phyloP scores from a whole-genome alignment of 35 echinoderm and acorn worm genomes.

The Diadema setosum region DNA sequence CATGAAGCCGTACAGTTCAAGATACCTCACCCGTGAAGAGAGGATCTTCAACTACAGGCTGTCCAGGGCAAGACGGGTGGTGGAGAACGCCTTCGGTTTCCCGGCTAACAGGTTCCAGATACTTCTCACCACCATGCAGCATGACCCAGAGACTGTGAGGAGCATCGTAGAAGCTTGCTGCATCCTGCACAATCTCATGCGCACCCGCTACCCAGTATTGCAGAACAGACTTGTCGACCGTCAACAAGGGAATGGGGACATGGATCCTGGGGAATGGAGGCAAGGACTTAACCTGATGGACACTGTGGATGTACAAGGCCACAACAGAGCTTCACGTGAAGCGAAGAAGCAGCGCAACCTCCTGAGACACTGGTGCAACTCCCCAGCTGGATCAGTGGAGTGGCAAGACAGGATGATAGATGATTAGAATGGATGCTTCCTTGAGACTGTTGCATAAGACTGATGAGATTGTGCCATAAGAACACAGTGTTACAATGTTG shows the following conservation, averaged over 20 bases:
- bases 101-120: slow-evolving; percentile 41
- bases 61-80: not conserved
- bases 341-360: not conserved
- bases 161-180: not conserved
- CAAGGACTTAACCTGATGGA: not conserved
- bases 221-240: slow-evolving; percentile 21
- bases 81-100: slow-evolving; percentile 53
- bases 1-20: slow-evolving; percentile 40
- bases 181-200: slow-evolving; percentile 44
- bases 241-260: not conserved
- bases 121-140: slow-evolving; percentile 21
- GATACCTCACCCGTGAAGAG: not conserved
- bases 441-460: too few species aligned
- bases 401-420: slow-evolving; percentile 36
- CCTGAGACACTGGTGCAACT: slow-evolving; percentile 1
- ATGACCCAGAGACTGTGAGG: not conserved
- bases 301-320: not conserved
- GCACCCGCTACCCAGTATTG: not conserved
- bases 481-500: not conserved
- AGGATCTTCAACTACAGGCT: not conserved
- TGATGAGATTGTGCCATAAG: not conserved
- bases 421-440: not conserved
- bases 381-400: slow-evolving; percentile 21
- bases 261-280: not conserved
- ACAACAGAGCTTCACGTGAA: not conserved